A percentile compares a stretch with the other conserved stretches of the same genome.
Evolutionary conservation across 2,113 vertebrate genomes (phyloP).

Genomic region (Acinonyx jubatus): DNA sequence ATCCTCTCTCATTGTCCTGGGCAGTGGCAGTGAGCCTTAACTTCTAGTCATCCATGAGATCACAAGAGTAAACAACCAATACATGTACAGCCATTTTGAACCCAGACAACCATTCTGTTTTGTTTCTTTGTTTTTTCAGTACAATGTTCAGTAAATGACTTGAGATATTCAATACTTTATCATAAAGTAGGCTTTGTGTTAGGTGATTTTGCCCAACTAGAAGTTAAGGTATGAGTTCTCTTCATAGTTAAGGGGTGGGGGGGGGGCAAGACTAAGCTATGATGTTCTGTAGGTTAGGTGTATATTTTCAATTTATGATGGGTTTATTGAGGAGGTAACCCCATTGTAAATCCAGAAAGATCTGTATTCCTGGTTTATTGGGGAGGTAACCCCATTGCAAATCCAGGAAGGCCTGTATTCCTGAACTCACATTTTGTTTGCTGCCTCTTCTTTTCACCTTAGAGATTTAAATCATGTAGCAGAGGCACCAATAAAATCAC

Average conservation of each 20-base stretch:
- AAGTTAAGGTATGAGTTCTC: not conserved
- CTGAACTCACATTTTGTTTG: not conserved
- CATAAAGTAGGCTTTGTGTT: not conserved
- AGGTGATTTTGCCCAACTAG: not conserved
- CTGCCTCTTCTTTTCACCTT: not conserved
- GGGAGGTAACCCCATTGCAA: no score
- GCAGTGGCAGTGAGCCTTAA: not conserved
- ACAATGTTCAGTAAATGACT: not conserved
- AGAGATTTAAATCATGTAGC: not conserved
- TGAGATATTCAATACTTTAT: not conserved
- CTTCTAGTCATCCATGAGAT: not conserved
- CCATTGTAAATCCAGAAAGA: not conserved
- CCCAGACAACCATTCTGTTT: not conserved
- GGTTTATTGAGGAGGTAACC: not conserved
- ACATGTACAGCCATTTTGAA: not conserved
- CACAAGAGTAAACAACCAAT: not conserved
- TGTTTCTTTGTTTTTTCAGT: not conserved
- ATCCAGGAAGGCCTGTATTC: not conserved
- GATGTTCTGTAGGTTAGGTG: not conserved
- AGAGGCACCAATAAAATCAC: not conserved
- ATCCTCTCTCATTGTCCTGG: not conserved
- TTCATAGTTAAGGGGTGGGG: not conserved
- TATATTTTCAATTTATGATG: not conserved
- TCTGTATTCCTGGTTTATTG: no score
- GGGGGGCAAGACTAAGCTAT: not conserved